A percentile compares a stretch with the other conserved stretches of the same genome.
These are phyloP conservation scores for Frieseomelitta varia DNA, from an alignment of 1,140 invertebrate species.

Conservation along the genomic window DNA sequence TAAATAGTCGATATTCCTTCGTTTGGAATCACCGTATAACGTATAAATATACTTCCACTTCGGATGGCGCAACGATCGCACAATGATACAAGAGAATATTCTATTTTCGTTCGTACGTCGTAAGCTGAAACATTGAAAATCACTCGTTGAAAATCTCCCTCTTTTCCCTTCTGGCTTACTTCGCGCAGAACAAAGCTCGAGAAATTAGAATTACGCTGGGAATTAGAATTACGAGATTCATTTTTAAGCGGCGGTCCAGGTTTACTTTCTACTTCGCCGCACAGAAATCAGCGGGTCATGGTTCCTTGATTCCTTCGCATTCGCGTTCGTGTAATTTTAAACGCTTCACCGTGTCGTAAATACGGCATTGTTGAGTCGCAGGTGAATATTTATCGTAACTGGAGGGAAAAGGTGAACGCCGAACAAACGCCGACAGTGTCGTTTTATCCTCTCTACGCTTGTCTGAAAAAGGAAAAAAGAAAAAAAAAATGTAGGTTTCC, in stretches of 20 bases:
- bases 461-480: too few relatives aligned
- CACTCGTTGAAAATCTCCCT: constrained; percentile 11
- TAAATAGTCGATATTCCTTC: neutral
- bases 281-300: constrained; percentile 53
- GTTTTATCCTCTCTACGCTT: neutral
- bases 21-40: neutral
- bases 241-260: neutral
- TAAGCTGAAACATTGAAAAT: constrained; percentile 5
- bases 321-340: constrained; percentile 29
- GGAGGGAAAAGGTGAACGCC: neutral
- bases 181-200: neutral
- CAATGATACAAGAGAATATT: neutral
- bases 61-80: too few relatives aligned
- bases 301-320: constrained; percentile 40
- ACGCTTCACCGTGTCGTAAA: constrained; percentile 35
- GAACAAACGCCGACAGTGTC: neutral
- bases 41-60: neutral
- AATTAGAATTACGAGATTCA: constrained; percentile 20
- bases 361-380: constrained; percentile 19
- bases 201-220: neutral
- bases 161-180: neutral
- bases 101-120: neutral
- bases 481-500: neutral
- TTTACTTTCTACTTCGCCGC: constrained; percentile 44
- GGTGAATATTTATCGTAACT: constrained; percentile 3